phyloP scores from a whole-genome alignment of 2,888 invertebrate species.

The Diploptera punctata region DNA sequence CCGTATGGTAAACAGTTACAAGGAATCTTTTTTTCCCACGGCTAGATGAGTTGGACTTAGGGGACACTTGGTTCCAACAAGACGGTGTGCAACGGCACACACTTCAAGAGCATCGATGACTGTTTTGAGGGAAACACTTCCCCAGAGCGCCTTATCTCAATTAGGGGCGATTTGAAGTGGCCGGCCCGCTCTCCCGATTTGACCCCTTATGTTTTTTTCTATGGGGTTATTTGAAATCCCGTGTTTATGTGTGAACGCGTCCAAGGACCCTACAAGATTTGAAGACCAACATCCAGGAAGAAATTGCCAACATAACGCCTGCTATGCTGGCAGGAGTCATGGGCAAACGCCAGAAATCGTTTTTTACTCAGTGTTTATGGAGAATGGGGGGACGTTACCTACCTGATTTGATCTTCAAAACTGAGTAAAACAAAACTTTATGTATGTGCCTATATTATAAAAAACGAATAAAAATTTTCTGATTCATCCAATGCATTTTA shows the following conservation, averaged over 20 bases:
- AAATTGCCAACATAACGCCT: slow-evolving; percentile 43
- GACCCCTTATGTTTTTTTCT: slow-evolving; percentile 34
- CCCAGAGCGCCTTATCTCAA: slow-evolving; percentile 33
- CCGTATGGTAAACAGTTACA: slow-evolving; percentile 46
- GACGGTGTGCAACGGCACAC: slow-evolving; percentile 39
- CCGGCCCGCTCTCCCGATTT: slow-evolving; percentile 38
- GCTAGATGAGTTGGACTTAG: slow-evolving; percentile 26
- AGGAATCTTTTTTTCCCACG: slow-evolving; percentile 26
- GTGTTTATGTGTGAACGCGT: slow-evolving; percentile 43
- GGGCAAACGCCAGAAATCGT: slow-evolving; percentile 43
- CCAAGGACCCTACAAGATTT: slow-evolving; percentile 45
- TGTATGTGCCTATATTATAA: slow-evolving; percentile 19
- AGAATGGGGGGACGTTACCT: slow-evolving; percentile 42
- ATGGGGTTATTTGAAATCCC: slow-evolving; percentile 42
- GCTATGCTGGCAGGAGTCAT: slow-evolving; percentile 43
- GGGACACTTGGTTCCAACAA: slow-evolving; percentile 34
- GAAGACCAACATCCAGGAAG: slow-evolving; percentile 45
- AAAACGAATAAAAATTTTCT: slow-evolving; percentile 27
- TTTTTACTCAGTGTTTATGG: slow-evolving; percentile 43
- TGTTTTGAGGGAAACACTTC: slow-evolving; percentile 29
- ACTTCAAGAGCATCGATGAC: slow-evolving; percentile 31
- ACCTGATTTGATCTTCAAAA: slow-evolving; percentile 34
- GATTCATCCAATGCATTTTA: slow-evolving; percentile 11
- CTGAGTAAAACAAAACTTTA: slow-evolving; percentile 54
- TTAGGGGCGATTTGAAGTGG: slow-evolving; percentile 32